A percentile compares a stretch with the other conserved stretches of the same genome.
These are phyloP conservation scores for Myanophis thanlyinensis DNA, from an alignment of 2,113 vertebrate genomes.

Conservation along the genomic window DNA sequence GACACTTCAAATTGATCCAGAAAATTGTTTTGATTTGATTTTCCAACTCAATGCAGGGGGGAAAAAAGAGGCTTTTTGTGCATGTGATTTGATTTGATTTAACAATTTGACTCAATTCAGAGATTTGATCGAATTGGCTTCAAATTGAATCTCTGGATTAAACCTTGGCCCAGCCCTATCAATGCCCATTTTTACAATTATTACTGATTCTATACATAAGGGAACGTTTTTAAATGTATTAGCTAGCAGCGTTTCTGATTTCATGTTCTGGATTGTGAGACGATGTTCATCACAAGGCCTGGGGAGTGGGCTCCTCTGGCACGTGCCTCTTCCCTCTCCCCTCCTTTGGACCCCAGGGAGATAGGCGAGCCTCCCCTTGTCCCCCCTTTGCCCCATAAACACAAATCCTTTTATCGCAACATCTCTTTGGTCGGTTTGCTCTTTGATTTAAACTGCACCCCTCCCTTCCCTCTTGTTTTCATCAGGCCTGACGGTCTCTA, in stretches of 20 bases:
- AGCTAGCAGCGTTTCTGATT: too few species aligned
- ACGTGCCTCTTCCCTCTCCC: background rate
- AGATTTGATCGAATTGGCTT: background rate
- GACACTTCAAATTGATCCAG: background rate
- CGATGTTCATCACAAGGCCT: background rate
- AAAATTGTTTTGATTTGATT: background rate
- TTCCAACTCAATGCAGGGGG: background rate
- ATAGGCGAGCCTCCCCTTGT: background rate
- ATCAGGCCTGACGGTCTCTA: constrained; percentile 41
- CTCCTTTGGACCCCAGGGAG: too few species aligned
- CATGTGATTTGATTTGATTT: background rate
- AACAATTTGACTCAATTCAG: background rate
- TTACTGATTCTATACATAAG: background rate
- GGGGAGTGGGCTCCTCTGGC: background rate
- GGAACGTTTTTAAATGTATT: background rate
- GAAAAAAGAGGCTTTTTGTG: background rate
- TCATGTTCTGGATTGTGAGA: background rate
- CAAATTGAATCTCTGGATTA: background rate
- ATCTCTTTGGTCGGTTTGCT: constrained; percentile 50
- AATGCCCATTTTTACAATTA: background rate
- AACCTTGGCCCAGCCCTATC: background rate
- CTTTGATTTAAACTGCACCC: constrained; percentile 70
- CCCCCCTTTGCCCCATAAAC: constrained; percentile 56
- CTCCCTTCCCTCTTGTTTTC: background rate
- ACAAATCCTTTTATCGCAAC: constrained; percentile 66